Evolutionary conservation across 2,888 invertebrate genomes (phyloP).

Genomic region (Gastracanthus pulcherrimus): DNA sequence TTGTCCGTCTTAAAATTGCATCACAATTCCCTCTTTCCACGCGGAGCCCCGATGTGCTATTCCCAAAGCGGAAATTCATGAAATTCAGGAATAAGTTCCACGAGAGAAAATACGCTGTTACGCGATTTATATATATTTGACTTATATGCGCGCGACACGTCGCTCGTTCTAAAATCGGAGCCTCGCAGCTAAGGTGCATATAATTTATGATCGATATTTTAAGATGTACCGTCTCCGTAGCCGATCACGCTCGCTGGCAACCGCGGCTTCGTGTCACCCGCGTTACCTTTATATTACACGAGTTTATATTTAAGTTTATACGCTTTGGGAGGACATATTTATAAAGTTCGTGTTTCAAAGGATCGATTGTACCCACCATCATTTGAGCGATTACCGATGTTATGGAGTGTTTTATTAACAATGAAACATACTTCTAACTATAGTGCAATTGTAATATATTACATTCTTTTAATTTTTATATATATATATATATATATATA

Average conservation of each 20-base stretch:
- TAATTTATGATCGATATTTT: background rate
- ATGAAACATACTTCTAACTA: no score
- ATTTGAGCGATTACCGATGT: no score
- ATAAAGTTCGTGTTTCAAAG: no score
- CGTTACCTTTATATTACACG: background rate
- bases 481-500: no score
- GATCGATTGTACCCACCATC: no score
- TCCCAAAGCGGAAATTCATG: background rate
- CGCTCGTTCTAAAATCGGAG: background rate
- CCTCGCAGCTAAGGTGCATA: background rate
- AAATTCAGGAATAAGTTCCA: background rate
- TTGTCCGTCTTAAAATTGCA: no score
- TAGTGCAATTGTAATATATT: no score
- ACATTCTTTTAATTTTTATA: no score
- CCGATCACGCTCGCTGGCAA: background rate
- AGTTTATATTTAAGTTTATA: background rate
- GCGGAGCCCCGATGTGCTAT: background rate
- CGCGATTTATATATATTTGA: background rate
- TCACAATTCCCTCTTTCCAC: background rate
- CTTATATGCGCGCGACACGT: background rate
- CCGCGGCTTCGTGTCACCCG: background rate
- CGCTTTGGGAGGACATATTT: no score
- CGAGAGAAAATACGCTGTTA: background rate
- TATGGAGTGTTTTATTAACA: no score
- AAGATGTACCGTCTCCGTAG: background rate